Evolutionary conservation across 2,113 vertebrate genomes (phyloP), one percentile per base, ranked within the genome.

Genomic region (Hipposideros armiger): DNA sequence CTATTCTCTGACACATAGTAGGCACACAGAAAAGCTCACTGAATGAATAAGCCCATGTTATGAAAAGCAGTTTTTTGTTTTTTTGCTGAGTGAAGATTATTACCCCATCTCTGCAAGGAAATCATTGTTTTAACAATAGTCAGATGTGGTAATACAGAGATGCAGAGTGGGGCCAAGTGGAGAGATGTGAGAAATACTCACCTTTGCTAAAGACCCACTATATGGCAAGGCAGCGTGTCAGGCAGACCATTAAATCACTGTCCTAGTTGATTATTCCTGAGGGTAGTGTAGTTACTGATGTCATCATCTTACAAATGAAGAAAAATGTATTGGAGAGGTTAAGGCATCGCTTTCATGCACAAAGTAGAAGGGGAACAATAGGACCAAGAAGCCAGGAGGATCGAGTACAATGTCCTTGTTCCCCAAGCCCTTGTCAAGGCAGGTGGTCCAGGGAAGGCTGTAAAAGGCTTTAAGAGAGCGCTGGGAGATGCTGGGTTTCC

Each of bases 111-210:
- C 28, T 80, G 15, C 19, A 94, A 95, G 76, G 50, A 90, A 90
- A 62, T 87, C 19, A 76, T 81, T 94, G 56, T 94, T 96, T 94
- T 95, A 93, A 94, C 24, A 93, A 74, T 45, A 67, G 90, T 94
- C 56, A 91, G 92, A 93, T 2, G 4, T 32, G 45, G 52, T 77
- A 89, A 77, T 54, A 88, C 17, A 94, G 50, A 80, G 62, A 58
- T 95, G 52, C 45, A 83, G 73, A 91, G 11, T 66, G 42, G 83
- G 32, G 82, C 73, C 50, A 88, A 56, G 20, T 72, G 20, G 64
- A 91, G 56, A 32, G 17, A 91, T 56, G 17, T 50, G 86, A 91
- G 67, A 83, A 91, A 88, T 73, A 86, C 42, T 95, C 36, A 67
- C 47, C 28, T 94, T 95, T 94, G 47, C 45, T 86, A 47, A 69